Conservation (phyloP, 1,140 invertebrate genomes). For the Leptonema lineaticorne region DNA sequence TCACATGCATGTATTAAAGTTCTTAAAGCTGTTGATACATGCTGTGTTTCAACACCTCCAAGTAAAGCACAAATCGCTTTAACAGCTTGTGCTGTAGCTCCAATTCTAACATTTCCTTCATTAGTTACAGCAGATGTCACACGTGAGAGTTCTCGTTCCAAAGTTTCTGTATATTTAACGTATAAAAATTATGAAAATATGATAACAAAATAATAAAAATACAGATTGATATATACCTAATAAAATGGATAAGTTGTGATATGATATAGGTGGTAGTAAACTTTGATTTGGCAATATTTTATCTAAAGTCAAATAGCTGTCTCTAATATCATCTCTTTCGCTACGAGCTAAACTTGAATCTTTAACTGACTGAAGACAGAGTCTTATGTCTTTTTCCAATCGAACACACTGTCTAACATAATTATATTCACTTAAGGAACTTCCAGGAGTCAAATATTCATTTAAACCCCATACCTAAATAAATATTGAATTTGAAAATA, state of each 20-base stretch:
- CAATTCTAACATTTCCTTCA: constrained; percentile 53
- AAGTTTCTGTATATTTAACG: constrained; percentile 60
- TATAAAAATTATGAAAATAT: not conserved
- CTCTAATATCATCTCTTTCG: constrained; percentile 73
- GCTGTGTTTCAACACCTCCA: constrained; percentile 82
- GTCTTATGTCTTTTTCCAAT: constrained; percentile 84
- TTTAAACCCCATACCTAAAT: constrained; percentile 78
- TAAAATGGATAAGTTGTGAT: constrained; percentile 76
- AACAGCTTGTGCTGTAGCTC: constrained; percentile 79
- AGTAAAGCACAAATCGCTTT: constrained; percentile 89
- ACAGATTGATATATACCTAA: constrained; percentile 59
- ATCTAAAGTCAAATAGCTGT: constrained; percentile 68
- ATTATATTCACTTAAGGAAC: constrained; percentile 81
- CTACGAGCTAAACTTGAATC: constrained; percentile 59
- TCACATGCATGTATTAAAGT: constrained; percentile 67
- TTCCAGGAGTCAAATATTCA: constrained; percentile 74
- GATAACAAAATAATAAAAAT: constrained; percentile 1
- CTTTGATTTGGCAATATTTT: constrained; percentile 75
- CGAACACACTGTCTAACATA: constrained; percentile 94
- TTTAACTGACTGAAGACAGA: constrained; percentile 70
- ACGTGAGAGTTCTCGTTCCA: constrained; percentile 79
- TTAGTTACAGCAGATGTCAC: constrained; percentile 66
- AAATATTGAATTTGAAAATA: constrained; percentile 36
- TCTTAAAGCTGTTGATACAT: constrained; percentile 74
- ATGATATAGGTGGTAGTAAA: constrained; percentile 69